Conservation (phyloP, 2,888 invertebrate species). For the Archips crataeganus region DNA sequence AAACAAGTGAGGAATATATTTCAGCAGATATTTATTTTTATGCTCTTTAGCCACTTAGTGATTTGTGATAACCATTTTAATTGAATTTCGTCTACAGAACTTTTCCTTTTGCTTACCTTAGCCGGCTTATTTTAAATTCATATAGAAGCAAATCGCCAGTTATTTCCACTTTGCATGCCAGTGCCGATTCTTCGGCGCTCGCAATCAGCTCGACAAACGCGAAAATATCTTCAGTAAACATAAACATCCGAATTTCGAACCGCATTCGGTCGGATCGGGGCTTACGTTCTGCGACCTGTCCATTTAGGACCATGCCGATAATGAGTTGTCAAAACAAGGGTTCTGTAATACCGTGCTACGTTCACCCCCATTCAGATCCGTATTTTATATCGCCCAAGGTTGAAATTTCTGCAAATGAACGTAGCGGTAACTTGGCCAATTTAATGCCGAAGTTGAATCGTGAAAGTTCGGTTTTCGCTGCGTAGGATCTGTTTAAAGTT, state of each 20-base stretch:
- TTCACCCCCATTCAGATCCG: conserved; percentile 47
- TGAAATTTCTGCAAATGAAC: conserved; percentile 49
- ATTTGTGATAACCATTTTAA: no score
- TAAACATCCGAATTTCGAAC: conserved; percentile 65
- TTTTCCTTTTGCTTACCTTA: no score
- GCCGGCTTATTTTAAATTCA: neutral
- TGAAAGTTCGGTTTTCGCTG: conserved; percentile 76
- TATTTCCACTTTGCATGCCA: conserved; percentile 59
- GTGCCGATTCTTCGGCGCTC: conserved; percentile 61
- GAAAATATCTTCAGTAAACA: conserved; percentile 78
- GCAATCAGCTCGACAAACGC: conserved; percentile 80
- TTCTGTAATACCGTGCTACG: conserved; percentile 52
- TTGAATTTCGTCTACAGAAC: neutral
- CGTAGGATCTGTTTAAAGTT: conserved; percentile 77
- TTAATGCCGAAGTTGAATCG: conserved; percentile 81
- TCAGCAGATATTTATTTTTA: no score
- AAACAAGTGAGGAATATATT: no score
- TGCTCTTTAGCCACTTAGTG: no score
- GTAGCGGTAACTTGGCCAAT: conserved; percentile 55
- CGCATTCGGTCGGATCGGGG: conserved; percentile 62
- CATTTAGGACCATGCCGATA: conserved; percentile 80
- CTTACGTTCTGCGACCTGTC: conserved; percentile 62
- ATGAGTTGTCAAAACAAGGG: conserved; percentile 84
- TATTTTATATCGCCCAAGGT: conserved; percentile 53
- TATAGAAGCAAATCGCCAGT: neutral